Percentiles rank a stretch among this genome's conserved stretches.
Conservation (phyloP, 2,888 invertebrate species). For the Ophion ellenae region DNA sequence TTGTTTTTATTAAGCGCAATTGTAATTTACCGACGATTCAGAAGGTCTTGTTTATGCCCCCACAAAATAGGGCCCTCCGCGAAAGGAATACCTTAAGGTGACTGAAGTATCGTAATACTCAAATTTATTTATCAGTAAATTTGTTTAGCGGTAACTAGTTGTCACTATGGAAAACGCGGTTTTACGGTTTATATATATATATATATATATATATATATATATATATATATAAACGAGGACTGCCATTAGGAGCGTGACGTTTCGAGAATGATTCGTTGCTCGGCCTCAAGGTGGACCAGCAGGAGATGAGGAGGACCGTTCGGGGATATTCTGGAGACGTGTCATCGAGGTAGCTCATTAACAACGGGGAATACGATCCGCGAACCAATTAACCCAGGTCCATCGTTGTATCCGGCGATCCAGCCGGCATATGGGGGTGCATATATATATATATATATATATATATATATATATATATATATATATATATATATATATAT, state of each 20-base stretch:
- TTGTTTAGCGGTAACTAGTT: too few relatives aligned
- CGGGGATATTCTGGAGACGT: conserved; percentile 80
- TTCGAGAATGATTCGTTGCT: conserved; percentile 74
- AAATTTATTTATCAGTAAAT: too few relatives aligned
- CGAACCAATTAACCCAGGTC: conserved; percentile 82
- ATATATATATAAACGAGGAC: neutral
- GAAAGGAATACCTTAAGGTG: too few relatives aligned
- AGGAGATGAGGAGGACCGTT: conserved; percentile 36
- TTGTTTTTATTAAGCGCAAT: too few relatives aligned
- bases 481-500: conserved; percentile 36
- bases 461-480: conserved; percentile 53
- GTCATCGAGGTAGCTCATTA: conserved; percentile 83
- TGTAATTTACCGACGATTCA: too few relatives aligned
- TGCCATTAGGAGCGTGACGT: conserved; percentile 66
- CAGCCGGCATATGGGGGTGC: neutral
- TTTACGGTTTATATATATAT: conserved; percentile 2
- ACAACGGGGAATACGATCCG: conserved; percentile 80
- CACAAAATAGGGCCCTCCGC: too few relatives aligned
- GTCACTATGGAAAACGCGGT: too few relatives aligned
- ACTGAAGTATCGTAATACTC: too few relatives aligned
- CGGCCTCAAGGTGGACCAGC: neutral
- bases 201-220: neutral
- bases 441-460: conserved; percentile 24
- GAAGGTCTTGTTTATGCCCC: too few relatives aligned
- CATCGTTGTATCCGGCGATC: conserved; percentile 71